Evolutionary conservation across 2,113 vertebrate species (phyloP).

Genomic region (Phyllopteryx taeniolatus): DNA sequence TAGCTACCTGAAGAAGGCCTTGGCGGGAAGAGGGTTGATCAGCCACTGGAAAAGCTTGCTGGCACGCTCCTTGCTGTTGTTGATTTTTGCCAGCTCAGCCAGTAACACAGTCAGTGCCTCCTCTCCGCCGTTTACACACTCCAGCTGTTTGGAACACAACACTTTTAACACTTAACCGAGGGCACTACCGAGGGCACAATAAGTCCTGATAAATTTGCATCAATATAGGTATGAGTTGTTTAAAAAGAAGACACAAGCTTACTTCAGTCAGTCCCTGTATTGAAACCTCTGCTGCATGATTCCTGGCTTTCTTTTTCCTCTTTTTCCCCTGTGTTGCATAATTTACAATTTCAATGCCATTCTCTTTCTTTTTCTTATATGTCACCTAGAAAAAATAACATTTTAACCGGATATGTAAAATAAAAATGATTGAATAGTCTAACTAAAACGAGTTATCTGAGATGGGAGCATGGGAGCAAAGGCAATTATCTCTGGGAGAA

Average conservation of each 20-base stretch:
- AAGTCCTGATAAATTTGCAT: neutral
- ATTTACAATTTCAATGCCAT: constrained; percentile 38
- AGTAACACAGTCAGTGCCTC: constrained; percentile 67
- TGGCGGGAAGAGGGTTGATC: constrained; percentile 76
- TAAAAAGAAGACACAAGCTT: constrained; percentile 7
- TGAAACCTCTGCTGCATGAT: neutral
- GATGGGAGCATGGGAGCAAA: neutral
- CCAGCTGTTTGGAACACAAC: constrained; percentile 8
- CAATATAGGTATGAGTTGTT: neutral
- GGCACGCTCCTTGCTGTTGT: constrained; percentile 84
- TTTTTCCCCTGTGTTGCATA: constrained; percentile 44
- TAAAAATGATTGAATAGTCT: neutral
- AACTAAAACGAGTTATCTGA: too few species aligned
- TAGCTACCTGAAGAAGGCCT: constrained; percentile 76
- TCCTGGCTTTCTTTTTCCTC: constrained; percentile 36
- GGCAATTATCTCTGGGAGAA: neutral
- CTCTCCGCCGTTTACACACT: constrained; percentile 10
- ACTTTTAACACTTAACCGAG: neutral
- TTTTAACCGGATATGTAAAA: neutral
- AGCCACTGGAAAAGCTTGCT: constrained; percentile 86
- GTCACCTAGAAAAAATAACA: constrained; percentile 32
- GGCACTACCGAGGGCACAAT: neutral
- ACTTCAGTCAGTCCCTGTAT: constrained; percentile 7
- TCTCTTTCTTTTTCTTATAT: constrained; percentile 59
- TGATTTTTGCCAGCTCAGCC: constrained; percentile 69